phyloP scores from a whole-genome alignment of 2,113 vertebrate genomes.

The Anarhynchus alexandrinus region DNA sequence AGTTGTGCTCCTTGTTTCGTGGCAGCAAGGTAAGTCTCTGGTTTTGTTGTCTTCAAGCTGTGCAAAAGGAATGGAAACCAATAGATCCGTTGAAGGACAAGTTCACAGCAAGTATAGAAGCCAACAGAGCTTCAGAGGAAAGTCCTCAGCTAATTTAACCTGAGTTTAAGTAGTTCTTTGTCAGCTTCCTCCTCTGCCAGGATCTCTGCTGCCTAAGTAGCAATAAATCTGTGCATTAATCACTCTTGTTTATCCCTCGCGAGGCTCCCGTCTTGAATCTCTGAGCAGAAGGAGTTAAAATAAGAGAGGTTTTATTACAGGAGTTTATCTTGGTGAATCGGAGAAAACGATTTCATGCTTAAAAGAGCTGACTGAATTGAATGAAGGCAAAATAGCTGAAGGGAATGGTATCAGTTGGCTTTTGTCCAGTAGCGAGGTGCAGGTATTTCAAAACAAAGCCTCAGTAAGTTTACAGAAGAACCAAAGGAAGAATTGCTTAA shows the following conservation, averaged over 20 bases:
- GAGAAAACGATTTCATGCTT: slow-evolving; percentile 24
- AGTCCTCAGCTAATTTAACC: not conserved
- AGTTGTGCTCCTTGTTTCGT: not conserved
- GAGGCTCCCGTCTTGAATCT: not conserved
- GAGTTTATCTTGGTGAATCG: not conserved
- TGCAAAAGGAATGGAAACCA: not conserved
- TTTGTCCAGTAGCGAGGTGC: not conserved
- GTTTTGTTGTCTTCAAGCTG: not conserved
- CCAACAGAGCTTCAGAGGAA: not conserved
- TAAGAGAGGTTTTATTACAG: not conserved
- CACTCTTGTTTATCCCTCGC: not conserved
- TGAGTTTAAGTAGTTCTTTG: not conserved
- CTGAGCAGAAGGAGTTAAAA: not conserved
- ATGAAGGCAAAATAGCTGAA: slow-evolving; percentile 4
- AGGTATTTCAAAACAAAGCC: slow-evolving; percentile 34
- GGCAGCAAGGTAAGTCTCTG: not conserved
- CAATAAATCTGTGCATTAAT: not conserved
- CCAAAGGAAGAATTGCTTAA: not conserved
- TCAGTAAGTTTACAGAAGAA: not conserved
- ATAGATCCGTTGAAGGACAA: not conserved
- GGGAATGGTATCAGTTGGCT: not conserved
- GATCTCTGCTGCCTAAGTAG: not conserved
- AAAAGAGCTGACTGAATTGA: slow-evolving; percentile 12
- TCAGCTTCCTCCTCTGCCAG: not conserved
- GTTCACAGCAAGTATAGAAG: not conserved